Evolutionary conservation across 2,113 vertebrate genomes (phyloP).

Genomic region (Seriola aureovittata): DNA sequence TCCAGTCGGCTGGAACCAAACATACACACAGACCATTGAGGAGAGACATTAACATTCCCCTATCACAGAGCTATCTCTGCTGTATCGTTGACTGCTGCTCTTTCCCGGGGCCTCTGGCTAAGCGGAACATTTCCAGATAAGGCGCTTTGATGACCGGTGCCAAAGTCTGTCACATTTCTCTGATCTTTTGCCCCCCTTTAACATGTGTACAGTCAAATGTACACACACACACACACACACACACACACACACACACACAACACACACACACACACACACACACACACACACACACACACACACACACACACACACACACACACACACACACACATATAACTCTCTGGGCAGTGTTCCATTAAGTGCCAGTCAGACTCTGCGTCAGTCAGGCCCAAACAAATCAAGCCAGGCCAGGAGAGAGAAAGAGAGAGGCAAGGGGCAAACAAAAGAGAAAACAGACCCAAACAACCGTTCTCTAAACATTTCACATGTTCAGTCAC

Average conservation of each 20-base stretch:
- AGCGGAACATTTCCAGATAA: constrained; percentile 71
- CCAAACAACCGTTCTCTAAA: constrained; percentile 45
- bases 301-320: constrained; percentile 36
- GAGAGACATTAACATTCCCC: constrained; percentile 62
- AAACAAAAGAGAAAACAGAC: constrained; percentile 35
- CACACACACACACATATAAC: constrained; percentile 23
- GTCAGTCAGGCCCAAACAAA: constrained; percentile 32
- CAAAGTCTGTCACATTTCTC: constrained; percentile 60
- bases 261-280: constrained; percentile 34
- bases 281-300: constrained; percentile 19
- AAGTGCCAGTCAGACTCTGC: constrained; percentile 46
- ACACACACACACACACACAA: constrained; percentile 19
- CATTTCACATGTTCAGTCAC: constrained; percentile 60
- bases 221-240: constrained; percentile 35
- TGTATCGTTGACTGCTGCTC: constrained; percentile 53
- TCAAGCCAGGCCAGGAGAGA: constrained; percentile 11
- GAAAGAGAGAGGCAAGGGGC: constrained; percentile 4
- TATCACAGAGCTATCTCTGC: constrained; percentile 60
- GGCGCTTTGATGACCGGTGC: constrained; percentile 65
- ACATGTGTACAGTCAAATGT: constrained; percentile 22
- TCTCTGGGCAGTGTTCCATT: constrained; percentile 65
- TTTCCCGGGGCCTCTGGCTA: constrained; percentile 40
- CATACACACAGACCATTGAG: constrained; percentile 76
- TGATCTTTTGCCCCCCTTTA: constrained; percentile 68
- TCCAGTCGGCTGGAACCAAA: constrained; percentile 93